Conservation (phyloP, 2,797 vertebrate species). For the Ficedula albicollis region DNA sequence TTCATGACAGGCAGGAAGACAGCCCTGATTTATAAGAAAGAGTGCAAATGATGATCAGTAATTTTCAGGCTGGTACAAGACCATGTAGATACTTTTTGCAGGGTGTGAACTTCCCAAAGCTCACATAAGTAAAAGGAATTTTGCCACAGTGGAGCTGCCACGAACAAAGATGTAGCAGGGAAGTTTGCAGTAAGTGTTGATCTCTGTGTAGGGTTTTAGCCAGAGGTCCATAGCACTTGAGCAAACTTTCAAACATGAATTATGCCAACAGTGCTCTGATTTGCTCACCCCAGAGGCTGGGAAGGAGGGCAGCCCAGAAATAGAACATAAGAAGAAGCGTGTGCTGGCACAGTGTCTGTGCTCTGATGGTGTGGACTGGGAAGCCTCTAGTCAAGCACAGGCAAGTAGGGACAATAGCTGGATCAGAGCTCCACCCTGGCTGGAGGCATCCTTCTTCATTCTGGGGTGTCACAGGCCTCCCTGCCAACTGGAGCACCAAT, state of each 20-base stretch:
- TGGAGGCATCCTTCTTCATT: constrained; percentile 7
- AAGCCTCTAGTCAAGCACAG: not conserved
- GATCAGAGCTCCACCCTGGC: not conserved
- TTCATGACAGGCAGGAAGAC: not conserved
- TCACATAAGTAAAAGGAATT: not conserved
- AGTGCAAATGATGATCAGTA: not conserved
- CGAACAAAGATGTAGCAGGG: not conserved
- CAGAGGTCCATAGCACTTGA: not conserved
- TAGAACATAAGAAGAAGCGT: not conserved
- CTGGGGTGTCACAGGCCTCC: not conserved
- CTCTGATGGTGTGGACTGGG: not conserved
- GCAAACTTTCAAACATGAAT: not conserved
- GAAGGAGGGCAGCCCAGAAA: constrained; percentile 4
- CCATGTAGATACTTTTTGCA: not conserved
- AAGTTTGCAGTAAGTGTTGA: not conserved
- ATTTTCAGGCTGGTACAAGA: not conserved
- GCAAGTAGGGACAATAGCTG: constrained; percentile 13
- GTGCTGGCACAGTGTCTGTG: not conserved
- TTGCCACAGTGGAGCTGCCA: not conserved
- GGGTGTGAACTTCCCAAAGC: not conserved
- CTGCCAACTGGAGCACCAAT: not conserved
- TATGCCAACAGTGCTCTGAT: not conserved
- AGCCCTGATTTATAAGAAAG: not conserved
- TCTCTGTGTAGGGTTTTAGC: not conserved
- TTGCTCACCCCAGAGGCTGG: not conserved